phyloP scores from a whole-genome alignment of 2,797 vertebrate genomes.

The Eptatretus atami region DNA sequence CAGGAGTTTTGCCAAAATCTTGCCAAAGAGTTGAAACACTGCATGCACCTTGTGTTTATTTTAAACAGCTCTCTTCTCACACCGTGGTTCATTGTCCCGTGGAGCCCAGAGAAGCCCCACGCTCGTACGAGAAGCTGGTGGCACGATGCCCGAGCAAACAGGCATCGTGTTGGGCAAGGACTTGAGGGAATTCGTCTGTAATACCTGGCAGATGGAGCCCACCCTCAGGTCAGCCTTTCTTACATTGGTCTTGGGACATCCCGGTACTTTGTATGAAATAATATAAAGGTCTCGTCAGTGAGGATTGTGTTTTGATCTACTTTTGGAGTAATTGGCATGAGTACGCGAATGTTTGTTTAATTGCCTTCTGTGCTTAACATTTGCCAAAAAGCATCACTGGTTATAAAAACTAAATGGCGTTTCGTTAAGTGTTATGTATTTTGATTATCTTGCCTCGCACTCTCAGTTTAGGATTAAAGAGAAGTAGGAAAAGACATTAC shows the following conservation, averaged over 20 bases:
- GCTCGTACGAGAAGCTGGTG: constrained; percentile 30
- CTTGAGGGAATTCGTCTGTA: constrained; percentile 95
- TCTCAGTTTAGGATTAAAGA: no score
- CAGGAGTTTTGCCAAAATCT: no score
- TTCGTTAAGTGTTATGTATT: no score
- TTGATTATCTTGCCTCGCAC: no score
- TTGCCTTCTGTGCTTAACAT: no score
- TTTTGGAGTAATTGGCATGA: background rate
- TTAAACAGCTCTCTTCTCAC: constrained; percentile 48
- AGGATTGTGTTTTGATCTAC: constrained; percentile 1
- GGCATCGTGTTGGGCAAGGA: constrained; percentile 47
- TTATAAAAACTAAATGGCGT: no score
- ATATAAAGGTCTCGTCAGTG: background rate
- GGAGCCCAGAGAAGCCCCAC: constrained; percentile 69
- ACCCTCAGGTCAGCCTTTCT: constrained; percentile 36
- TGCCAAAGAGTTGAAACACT: no score
- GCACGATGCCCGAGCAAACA: constrained; percentile 30
- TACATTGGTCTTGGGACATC: no score
- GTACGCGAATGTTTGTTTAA: no score
- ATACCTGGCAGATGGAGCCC: constrained; percentile 94
- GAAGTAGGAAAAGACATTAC: no score
- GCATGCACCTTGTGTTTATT: background rate
- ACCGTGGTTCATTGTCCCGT: constrained; percentile 39
- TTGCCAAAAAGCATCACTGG: no score
- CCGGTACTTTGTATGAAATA: no score